Percentiles rank a stretch among this genome's conserved stretches.
These are phyloP conservation scores for Eupelmus urozonus DNA, from an alignment of 2,888 invertebrate species.

Conservation along the genomic window DNA sequence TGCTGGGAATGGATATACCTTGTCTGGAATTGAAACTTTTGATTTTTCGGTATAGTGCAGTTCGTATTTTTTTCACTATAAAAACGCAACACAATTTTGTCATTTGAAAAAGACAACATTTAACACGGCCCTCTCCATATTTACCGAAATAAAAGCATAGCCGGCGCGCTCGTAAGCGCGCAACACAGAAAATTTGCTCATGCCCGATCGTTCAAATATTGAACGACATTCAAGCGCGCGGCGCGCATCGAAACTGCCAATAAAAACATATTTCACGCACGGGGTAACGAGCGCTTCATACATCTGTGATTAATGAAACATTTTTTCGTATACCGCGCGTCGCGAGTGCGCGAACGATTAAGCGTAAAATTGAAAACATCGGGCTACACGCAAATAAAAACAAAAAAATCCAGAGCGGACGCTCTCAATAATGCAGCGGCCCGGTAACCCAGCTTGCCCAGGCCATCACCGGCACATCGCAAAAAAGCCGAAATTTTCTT, in stretches of 20 bases:
- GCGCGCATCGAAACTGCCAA: conserved; percentile 8
- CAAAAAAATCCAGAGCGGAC: neutral
- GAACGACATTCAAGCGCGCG: no score
- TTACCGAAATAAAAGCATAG: no score
- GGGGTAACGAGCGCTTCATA: conserved; percentile 4
- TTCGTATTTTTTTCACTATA: no score
- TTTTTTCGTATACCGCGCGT: conserved; percentile 5
- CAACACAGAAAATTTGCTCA: neutral
- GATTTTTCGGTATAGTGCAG: neutral
- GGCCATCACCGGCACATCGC: no score
- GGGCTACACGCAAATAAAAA: neutral
- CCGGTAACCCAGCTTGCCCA: conserved; percentile 11
- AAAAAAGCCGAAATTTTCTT: conserved; percentile 29
- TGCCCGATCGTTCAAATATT: neutral
- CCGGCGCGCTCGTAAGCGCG: no score
- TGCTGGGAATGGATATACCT: no score
- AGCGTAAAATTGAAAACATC: conserved; percentile 37
- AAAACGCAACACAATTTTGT: no score
- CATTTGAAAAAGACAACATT: no score
- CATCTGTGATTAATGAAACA: conserved; percentile 30
- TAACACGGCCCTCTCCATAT: no score
- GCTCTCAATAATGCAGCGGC: conserved; percentile 14
- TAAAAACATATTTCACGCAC: conserved; percentile 28
- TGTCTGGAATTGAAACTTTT: neutral
- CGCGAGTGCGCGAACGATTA: conserved; percentile 25